Evolutionary conservation across 2,797 vertebrate species (phyloP).

Genomic region (Eremophila alpestris): DNA sequence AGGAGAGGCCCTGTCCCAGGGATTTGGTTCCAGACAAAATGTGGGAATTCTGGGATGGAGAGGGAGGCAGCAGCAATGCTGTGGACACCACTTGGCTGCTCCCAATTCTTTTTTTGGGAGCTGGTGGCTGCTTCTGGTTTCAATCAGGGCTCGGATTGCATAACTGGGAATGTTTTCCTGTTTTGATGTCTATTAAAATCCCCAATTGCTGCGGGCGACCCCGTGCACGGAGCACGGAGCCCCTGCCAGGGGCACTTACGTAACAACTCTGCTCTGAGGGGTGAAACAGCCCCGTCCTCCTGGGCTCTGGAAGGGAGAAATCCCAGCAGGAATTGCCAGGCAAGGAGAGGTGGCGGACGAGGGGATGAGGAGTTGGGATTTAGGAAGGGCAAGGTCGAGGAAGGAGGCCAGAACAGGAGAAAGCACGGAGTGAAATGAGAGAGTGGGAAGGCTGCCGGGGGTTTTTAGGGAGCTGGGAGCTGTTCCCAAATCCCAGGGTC

Average conservation of each 20-base stretch:
- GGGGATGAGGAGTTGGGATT: background rate
- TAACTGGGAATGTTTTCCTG: constrained; percentile 44
- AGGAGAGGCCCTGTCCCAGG: background rate
- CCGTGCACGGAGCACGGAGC: background rate
- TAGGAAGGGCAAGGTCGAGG: background rate
- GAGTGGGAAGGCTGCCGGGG: background rate
- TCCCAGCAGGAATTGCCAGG: background rate
- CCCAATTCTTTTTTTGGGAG: background rate
- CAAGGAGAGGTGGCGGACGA: background rate
- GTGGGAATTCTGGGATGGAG: background rate
- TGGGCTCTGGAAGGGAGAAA: background rate
- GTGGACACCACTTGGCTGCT: background rate
- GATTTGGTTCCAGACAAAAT: accelerated
- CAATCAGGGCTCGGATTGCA: background rate
- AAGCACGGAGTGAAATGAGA: background rate
- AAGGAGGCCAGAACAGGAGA: constrained; percentile 24
- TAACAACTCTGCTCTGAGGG: accelerated
- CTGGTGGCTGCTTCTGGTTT: constrained; percentile 13
- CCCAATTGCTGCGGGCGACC: background rate
- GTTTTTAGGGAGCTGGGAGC: background rate
- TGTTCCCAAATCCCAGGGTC: background rate
- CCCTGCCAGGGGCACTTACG: background rate
- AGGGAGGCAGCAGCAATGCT: background rate
- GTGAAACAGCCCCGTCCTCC: accelerated
- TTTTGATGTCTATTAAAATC: constrained; percentile 48